Conservation (phyloP, 2,888 invertebrate genomes). For the Hybos culiciformis region DNA sequence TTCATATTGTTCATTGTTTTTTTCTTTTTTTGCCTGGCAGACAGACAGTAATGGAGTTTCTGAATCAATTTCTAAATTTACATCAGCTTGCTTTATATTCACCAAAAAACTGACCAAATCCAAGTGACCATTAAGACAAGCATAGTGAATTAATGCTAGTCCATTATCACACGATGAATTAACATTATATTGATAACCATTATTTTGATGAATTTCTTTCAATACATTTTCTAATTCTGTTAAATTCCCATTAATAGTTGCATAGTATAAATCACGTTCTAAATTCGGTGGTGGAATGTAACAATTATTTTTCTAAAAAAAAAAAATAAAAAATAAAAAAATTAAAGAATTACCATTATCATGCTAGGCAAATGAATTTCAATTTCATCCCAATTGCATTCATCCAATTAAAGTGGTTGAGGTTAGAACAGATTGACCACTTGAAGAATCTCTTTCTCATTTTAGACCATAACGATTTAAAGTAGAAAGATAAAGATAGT, state of each 20-base stretch:
- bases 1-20: slow-evolving; percentile 13
- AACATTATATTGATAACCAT: too few relatives aligned
- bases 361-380: too few relatives aligned
- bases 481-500: too few relatives aligned
- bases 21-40: slow-evolving; percentile 22
- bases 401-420: too few relatives aligned
- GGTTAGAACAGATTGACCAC: too few relatives aligned
- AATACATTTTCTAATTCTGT: too few relatives aligned
- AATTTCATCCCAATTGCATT: too few relatives aligned
- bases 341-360: too few relatives aligned
- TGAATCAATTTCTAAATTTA: slow-evolving; percentile 27
- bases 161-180: slow-evolving; percentile 18
- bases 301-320: slow-evolving; percentile 6
- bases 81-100: slow-evolving; percentile 21
- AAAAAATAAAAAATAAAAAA: slow-evolving; percentile 8
- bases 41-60: slow-evolving; percentile 26
- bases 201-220: too few relatives aligned
- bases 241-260: slow-evolving; percentile 20
- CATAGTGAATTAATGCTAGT: slow-evolving; percentile 21
- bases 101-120: slow-evolving; percentile 25
- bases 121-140: slow-evolving; percentile 24
- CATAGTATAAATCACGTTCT: slow-evolving; percentile 20
- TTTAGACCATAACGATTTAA: too few relatives aligned
- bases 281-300: slow-evolving; percentile 5
- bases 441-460: too few relatives aligned